Evolutionary conservation across 1,140 invertebrate species (phyloP), one percentile per base, ranked within the genome.

Genomic region (Leguminivora glycinivorella): DNA sequence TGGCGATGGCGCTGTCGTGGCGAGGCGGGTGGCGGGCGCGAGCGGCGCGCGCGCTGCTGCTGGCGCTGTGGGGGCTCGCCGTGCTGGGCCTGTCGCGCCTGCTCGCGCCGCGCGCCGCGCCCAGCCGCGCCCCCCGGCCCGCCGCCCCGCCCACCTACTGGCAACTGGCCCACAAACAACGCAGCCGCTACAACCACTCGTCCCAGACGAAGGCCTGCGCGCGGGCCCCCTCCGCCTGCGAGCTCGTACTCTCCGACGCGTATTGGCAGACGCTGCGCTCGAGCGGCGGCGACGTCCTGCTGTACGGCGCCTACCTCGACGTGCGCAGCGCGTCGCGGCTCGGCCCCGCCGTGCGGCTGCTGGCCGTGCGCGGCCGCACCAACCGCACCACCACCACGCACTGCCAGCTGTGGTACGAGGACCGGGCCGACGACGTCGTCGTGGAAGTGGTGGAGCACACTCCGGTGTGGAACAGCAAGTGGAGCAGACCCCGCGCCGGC

Each of bases 381-480:
- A 95, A 97, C 84, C 97, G 97, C 0, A 95, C 93, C 26, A 93
- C 97, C 1, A 94, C 94, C 72, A 97, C 96, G 0, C 95, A 95
- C 82, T 98, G 97, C 82, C 96, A 98, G 81, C 93, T 98, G 70
- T 98, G 97, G 97, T 98, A 96, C 88, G 96, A 97, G 52, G 95
- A 95, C 19, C 94, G 96, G 72, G 95, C 95, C 71, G 95, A 96
- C 74, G 95, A 96, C 9, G 94, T 95, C 2, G 94, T 98, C 22
- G 94, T 96, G 3, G 96, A 96, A 76, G 95, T 94, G 2, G 94
- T 96, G 69, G 97, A 98, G 85, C 98, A 98, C 89, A 98, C 97
- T 81, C 98, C 98, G 83, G 96, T 98, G 73, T 98, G 97, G 97
- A 97, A 97, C 83, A 95, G 95, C 68, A 98, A 97, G 86, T 98